phyloP scores from a whole-genome alignment of 2,113 vertebrate genomes.

The Clarias batrachus region DNA sequence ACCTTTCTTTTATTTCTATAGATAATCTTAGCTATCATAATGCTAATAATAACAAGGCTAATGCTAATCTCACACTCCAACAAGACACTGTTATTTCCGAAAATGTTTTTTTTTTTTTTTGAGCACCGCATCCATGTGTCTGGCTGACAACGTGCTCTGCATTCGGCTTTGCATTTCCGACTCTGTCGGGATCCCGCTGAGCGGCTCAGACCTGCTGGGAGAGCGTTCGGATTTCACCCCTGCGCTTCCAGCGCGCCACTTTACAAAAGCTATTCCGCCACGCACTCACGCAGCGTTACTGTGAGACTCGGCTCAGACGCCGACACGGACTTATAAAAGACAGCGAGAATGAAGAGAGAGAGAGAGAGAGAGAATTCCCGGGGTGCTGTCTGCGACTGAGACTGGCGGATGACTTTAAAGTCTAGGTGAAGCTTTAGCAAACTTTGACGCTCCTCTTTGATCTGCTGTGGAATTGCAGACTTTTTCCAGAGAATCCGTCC shows the following conservation, averaged over 20 bases:
- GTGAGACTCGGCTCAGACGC: constrained; percentile 33
- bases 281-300: constrained; percentile 21
- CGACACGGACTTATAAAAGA: constrained; percentile 1
- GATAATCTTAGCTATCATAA: not conserved
- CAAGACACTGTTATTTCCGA: not conserved
- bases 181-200: not conserved
- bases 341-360: constrained; percentile 20
- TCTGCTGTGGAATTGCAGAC: constrained; percentile 4
- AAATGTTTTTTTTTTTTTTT: not conserved
- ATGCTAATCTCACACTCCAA: not conserved
- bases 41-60: not conserved
- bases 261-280: constrained; percentile 16
- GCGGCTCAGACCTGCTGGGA: constrained; percentile 2
- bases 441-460: not conserved
- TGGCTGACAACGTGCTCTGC: not conserved
- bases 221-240: not conserved
- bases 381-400: constrained; percentile 35
- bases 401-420: constrained; percentile 21
- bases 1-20: too few relatives aligned
- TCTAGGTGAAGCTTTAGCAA: constrained; percentile 8
- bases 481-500: not conserved
- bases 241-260: not conserved
- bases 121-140: not conserved
- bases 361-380: constrained; percentile 48
- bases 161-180: not conserved